A percentile compares a stretch with the other conserved stretches of the same genome.
These are phyloP conservation scores for Buceros bicornis DNA, from an alignment of 2,797 vertebrate genomes.

Conservation along the genomic window DNA sequence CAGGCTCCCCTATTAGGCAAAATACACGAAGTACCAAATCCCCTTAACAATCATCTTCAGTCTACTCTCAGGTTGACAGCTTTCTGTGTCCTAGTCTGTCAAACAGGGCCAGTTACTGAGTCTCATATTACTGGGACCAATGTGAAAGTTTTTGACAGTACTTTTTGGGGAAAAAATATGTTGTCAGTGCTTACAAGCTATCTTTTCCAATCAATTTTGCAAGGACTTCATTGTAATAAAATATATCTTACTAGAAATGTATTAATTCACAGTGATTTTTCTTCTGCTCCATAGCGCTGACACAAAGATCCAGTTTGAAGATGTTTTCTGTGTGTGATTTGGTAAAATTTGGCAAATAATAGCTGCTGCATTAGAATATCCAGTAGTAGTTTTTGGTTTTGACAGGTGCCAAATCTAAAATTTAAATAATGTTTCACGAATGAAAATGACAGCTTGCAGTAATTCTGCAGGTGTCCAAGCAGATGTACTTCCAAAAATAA, in stretches of 20 bases:
- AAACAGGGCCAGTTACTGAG: constrained; percentile 90
- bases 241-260: constrained; percentile 74
- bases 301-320: constrained; percentile 70
- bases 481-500: constrained; percentile 87
- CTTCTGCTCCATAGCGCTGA: constrained; percentile 78
- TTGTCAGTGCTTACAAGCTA: constrained; percentile 86
- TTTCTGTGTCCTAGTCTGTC: constrained; percentile 91
- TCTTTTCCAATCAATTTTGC: constrained; percentile 80
- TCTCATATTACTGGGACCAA: constrained; percentile 84
- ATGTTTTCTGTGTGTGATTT: constrained; percentile 76
- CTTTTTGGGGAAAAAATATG: constrained; percentile 81
- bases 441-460: constrained; percentile 88
- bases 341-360: constrained; percentile 86
- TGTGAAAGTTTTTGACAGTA: constrained; percentile 85
- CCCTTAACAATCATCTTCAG: constrained; percentile 86
- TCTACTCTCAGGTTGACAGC: constrained; percentile 91
- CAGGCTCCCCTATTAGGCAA: constrained; percentile 98
- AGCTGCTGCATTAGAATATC: constrained; percentile 81
- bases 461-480: constrained; percentile 86
- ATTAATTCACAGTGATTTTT: constrained; percentile 82
- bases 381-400: constrained; percentile 79
- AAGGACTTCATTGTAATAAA: constrained; percentile 87
- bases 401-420: constrained; percentile 90
- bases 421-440: constrained; percentile 87
- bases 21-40: constrained; percentile 91